A percentile compares a stretch with the other conserved stretches of the same genome.
phyloP scores from a whole-genome alignment of 2,797 vertebrate genomes.

The Fratercula arctica region DNA sequence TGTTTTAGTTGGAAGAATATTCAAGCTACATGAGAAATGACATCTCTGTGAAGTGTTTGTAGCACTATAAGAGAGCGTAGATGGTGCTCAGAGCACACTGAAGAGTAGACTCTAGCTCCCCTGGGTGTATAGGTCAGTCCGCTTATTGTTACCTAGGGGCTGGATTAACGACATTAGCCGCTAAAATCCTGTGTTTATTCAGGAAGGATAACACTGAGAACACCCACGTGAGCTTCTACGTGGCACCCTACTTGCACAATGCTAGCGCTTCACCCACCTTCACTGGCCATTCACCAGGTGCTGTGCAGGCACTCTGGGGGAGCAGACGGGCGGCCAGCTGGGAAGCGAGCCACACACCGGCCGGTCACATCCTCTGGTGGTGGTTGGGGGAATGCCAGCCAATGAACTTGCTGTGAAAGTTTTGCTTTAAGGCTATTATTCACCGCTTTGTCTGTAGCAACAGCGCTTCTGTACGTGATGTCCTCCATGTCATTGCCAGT shows the following conservation, averaged over 20 bases:
- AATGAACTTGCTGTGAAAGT: neutral
- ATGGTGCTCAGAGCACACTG: neutral
- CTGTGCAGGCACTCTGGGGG: neutral
- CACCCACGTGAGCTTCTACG: neutral
- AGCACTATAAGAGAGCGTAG: neutral
- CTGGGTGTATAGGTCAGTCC: neutral
- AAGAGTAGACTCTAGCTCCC: neutral
- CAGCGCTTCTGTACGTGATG: constrained; percentile 43
- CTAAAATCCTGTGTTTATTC: neutral
- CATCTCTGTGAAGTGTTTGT: neutral
- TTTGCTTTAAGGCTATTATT: constrained; percentile 30
- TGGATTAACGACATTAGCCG: neutral
- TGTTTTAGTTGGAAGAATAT: neutral
- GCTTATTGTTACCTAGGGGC: neutral
- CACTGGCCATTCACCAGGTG: neutral
- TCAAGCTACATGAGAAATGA: neutral
- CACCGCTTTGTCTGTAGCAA: neutral
- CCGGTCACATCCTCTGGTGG: neutral
- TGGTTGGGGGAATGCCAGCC: neutral
- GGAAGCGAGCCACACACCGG: neutral
- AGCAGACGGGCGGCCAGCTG: neutral
- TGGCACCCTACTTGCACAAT: neutral
- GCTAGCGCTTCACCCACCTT: neutral
- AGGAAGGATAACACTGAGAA: neutral
- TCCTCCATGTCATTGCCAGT: constrained; percentile 12